Conservation (phyloP, 2,797 vertebrate species). For the Myoxocephalus aenaeus region DNA sequence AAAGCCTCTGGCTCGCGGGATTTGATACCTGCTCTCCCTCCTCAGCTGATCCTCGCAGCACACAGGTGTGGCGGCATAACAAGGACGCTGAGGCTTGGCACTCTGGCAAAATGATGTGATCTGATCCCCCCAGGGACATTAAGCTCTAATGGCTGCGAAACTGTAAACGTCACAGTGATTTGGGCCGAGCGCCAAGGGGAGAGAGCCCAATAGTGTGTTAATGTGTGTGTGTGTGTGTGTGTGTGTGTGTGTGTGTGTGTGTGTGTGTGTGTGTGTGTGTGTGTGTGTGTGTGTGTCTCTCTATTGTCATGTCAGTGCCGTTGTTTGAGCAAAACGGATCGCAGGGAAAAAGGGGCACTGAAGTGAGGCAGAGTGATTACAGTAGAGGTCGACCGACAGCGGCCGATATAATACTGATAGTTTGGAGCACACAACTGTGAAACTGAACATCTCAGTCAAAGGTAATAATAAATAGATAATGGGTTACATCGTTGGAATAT, state of each 20-base stretch:
- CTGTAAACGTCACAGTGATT: slow-evolving; percentile 84
- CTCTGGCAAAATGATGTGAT: slow-evolving; percentile 48
- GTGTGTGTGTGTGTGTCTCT: slow-evolving; percentile 10
- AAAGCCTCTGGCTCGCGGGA: slow-evolving; percentile 44
- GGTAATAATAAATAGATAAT: neutral
- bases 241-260: slow-evolving; percentile 13
- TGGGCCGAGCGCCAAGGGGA: slow-evolving; percentile 57
- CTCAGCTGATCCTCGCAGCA: slow-evolving; percentile 35
- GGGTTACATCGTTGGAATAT: too few relatives aligned
- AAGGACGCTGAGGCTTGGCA: slow-evolving; percentile 20
- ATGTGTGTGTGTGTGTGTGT: neutral
- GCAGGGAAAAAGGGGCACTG: slow-evolving; percentile 74
- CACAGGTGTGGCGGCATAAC: slow-evolving; percentile 42
- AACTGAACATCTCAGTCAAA: neutral
- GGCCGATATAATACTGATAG: neutral
- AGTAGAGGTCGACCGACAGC: slow-evolving; percentile 2
- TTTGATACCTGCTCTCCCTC: slow-evolving; percentile 31
- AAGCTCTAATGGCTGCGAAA: slow-evolving; percentile 78
- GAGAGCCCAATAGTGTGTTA: slow-evolving; percentile 12
- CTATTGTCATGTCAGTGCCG: slow-evolving; percentile 59
- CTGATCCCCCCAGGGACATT: slow-evolving; percentile 65
- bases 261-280: slow-evolving; percentile 17
- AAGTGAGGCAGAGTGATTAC: slow-evolving; percentile 76
- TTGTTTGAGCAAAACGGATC: slow-evolving; percentile 63
- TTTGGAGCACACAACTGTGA: too few relatives aligned